phyloP scores from a whole-genome alignment of 2,113 vertebrate genomes.

The Sciurus niger region DNA sequence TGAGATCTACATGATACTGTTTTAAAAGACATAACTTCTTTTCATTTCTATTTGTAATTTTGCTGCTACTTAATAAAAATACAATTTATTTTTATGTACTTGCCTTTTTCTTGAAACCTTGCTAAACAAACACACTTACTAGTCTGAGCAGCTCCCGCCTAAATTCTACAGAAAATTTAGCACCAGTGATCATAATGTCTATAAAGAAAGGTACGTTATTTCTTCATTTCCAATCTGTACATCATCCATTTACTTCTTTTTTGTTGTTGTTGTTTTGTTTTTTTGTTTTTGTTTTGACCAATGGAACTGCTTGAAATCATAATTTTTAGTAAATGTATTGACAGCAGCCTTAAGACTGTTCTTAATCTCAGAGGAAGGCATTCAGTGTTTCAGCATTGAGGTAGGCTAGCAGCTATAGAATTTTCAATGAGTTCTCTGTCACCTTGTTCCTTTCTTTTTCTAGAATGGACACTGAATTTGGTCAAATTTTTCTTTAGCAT shows the following conservation, averaged over 20 bases:
- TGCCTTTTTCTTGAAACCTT: neutral
- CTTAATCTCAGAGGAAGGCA: neutral
- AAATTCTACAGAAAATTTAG: neutral
- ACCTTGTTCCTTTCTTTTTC: neutral
- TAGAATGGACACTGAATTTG: neutral
- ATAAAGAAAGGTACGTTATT: neutral
- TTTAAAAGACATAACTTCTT: neutral
- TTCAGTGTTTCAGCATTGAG: neutral
- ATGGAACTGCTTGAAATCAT: neutral
- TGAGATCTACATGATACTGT: neutral
- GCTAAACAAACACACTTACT: neutral
- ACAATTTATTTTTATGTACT: neutral
- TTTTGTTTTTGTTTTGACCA: neutral
- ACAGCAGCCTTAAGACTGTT: neutral
- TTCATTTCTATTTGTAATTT: neutral
- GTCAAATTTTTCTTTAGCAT: neutral
- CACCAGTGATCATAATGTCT: too few species aligned
- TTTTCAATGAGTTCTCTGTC: neutral
- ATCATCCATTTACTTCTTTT: neutral
- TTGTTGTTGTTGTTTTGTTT: neutral
- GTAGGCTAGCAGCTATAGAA: neutral
- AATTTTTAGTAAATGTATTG: neutral
- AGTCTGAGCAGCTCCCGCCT: neutral
- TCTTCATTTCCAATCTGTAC: neutral
- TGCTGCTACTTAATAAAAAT: neutral